Evolutionary conservation across 2,888 invertebrate species (phyloP).

Genomic region (Emmelina monodactyla): DNA sequence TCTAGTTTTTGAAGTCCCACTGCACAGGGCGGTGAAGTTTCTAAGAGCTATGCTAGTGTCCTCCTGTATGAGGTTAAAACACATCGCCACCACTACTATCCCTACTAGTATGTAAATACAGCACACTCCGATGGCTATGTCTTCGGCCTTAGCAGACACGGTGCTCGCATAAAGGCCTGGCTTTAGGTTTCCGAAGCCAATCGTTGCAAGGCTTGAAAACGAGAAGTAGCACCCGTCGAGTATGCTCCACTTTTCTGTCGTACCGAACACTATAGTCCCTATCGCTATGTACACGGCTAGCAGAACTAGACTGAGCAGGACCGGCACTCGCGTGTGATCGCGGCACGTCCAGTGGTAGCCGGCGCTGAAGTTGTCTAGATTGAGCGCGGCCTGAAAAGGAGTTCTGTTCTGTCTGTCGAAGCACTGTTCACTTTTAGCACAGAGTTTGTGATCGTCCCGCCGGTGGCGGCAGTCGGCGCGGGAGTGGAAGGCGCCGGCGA

Average conservation of each 20-base stretch:
- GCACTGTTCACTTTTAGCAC: constrained; percentile 20
- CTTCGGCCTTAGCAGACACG: constrained; percentile 56
- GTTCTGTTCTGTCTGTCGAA: constrained; percentile 32
- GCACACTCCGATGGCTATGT: constrained; percentile 78
- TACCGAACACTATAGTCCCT: constrained; percentile 88
- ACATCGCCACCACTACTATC: constrained; percentile 87
- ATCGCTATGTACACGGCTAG: constrained; percentile 87
- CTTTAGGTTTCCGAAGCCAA: constrained; percentile 82
- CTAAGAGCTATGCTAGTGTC: constrained; percentile 58
- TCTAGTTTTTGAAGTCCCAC: no score
- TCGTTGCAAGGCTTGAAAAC: constrained; percentile 81
- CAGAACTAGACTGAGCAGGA: no score
- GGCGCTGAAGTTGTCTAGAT: constrained; percentile 42
- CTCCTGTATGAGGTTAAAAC: constrained; percentile 85
- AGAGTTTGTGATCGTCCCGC: constrained; percentile 20
- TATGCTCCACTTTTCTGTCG: constrained; percentile 90
- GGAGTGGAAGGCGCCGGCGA: no score
- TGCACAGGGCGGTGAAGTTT: no score
- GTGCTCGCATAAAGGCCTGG: constrained; percentile 68
- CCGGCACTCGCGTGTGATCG: constrained; percentile 81
- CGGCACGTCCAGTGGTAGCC: constrained; percentile 52
- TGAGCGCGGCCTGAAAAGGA: constrained; percentile 53
- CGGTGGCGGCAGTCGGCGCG: constrained; percentile 23
- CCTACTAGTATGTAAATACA: constrained; percentile 84
- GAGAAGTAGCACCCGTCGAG: constrained; percentile 87